phyloP scores from a whole-genome alignment of 2,797 vertebrate genomes.

The Hapalemur alaotrensis region DNA sequence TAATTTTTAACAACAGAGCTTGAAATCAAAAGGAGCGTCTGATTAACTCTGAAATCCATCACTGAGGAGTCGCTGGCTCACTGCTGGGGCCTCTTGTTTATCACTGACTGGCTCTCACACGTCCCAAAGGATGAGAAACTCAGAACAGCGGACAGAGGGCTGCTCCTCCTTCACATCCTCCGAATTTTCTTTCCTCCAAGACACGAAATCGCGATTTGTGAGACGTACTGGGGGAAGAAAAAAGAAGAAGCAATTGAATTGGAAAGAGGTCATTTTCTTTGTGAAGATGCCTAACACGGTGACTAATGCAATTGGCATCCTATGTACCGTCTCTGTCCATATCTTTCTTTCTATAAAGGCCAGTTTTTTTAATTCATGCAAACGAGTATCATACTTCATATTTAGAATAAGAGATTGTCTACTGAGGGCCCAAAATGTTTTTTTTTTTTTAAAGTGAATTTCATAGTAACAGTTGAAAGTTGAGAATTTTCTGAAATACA shows the following conservation, averaged over 20 bases:
- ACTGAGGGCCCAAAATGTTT: neutral
- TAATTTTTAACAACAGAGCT: neutral
- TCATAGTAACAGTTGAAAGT: neutral
- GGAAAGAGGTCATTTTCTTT: neutral
- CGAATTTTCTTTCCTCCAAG: neutral
- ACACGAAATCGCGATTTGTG: neutral
- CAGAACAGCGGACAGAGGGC: neutral
- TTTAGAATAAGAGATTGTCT: neutral
- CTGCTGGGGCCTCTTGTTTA: neutral
- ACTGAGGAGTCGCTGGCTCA: neutral
- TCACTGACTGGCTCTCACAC: neutral
- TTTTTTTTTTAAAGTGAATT: neutral
- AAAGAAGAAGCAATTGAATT: neutral
- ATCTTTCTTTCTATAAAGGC: neutral
- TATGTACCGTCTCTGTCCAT: neutral
- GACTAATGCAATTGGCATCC: neutral
- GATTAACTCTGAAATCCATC: neutral
- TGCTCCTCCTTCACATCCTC: neutral
- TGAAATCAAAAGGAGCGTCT: neutral
- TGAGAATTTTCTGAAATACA: neutral
- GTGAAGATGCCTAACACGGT: no score
- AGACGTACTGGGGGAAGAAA: neutral
- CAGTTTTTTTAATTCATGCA: neutral
- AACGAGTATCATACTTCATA: neutral
- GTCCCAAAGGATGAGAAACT: neutral